Conservation (phyloP, 1,140 invertebrate species). For the Drosophila pallidifrons region DNA sequence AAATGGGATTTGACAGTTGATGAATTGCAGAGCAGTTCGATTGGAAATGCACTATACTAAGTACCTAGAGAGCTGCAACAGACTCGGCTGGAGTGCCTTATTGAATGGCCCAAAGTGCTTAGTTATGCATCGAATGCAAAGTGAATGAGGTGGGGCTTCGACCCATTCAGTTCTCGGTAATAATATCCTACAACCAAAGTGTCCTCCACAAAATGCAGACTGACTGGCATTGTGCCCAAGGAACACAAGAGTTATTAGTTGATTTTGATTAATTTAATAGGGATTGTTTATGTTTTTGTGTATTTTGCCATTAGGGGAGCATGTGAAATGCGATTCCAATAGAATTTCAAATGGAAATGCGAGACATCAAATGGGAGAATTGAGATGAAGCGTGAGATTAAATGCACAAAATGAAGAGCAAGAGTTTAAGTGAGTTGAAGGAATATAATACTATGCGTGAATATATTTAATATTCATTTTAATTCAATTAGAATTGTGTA, state of each 20-base stretch:
- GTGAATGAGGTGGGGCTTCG: conserved; percentile 16
- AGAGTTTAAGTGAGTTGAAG: no score
- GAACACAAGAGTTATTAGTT: conserved; percentile 26
- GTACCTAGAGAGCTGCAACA: conserved; percentile 28
- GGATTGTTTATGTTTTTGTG: conserved; percentile 27
- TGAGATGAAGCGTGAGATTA: no score
- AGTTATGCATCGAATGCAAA: conserved; percentile 43
- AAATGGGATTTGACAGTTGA: conserved; percentile 81
- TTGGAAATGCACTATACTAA: conserved; percentile 62
- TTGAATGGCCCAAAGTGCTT: conserved; percentile 36
- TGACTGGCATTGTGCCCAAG: conserved; percentile 10
- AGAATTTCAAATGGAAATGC: background rate
- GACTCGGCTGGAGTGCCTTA: conserved; percentile 31
- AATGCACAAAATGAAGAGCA: no score
- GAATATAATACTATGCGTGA: no score
- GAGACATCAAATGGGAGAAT: background rate
- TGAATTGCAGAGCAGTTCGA: conserved; percentile 76
- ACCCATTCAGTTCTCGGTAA: background rate
- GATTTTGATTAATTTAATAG: conserved; percentile 48
- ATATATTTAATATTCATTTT: no score
- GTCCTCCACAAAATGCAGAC: conserved; percentile 10
- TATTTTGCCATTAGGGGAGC: background rate
- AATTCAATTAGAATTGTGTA: no score
- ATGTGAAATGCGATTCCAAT: background rate
- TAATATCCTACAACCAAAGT: conserved; percentile 17